These are phyloP conservation scores for Brachionus koreanus DNA, from an alignment of 1,140 invertebrate species.

Conservation along the genomic window DNA sequence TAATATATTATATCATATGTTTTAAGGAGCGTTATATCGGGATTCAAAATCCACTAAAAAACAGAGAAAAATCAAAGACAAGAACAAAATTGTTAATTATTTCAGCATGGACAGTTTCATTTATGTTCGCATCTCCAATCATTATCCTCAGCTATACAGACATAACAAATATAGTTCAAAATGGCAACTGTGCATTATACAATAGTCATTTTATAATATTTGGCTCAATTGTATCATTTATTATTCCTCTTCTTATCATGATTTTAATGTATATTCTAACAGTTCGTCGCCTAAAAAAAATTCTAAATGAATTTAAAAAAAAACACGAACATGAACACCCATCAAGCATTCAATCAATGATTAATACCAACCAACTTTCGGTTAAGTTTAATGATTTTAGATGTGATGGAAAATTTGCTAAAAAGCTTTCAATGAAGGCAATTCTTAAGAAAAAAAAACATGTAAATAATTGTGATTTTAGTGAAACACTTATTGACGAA, in stretches of 20 bases:
- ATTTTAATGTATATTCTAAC: slow-evolving; percentile 40
- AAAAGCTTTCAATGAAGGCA: neutral
- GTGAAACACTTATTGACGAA: neutral
- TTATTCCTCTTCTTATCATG: slow-evolving; percentile 27
- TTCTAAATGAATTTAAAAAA: neutral
- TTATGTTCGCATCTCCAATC: slow-evolving; percentile 31
- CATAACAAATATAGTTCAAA: neutral
- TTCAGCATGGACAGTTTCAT: neutral
- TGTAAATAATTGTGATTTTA: neutral
- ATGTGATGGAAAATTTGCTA: neutral
- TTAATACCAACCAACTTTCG: neutral
- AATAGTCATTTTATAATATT: slow-evolving; percentile 33
- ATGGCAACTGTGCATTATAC: slow-evolving; percentile 2
- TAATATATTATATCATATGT: too few relatives aligned
- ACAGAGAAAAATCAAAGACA: slow-evolving; percentile 26
- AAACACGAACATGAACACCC: neutral
- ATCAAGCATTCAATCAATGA: neutral
- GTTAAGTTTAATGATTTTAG: neutral
- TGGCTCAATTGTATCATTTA: slow-evolving; percentile 31
- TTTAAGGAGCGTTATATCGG: slow-evolving; percentile 29
- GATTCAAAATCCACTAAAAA: slow-evolving; percentile 28
- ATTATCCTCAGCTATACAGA: neutral
- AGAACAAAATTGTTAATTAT: slow-evolving; percentile 9
- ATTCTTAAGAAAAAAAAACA: neutral
- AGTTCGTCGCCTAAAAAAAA: slow-evolving; percentile 24